A percentile compares a stretch with the other conserved stretches of the same genome.
These are phyloP conservation scores for Stegodyphus mimosarum DNA, from an alignment of 1,140 invertebrate genomes.

Conservation along the genomic window DNA sequence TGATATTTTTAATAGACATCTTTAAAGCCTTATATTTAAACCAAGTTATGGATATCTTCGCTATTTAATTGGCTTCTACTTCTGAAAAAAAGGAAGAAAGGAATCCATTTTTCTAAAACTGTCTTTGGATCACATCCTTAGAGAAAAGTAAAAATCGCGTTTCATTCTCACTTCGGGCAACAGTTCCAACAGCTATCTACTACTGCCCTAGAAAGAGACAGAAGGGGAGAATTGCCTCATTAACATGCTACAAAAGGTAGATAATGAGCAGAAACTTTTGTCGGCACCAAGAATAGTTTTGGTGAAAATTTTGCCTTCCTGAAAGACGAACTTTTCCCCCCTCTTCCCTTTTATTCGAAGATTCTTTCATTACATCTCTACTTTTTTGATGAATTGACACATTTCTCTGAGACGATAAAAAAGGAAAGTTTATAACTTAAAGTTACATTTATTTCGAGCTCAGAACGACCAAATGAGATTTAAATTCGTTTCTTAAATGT, in stretches of 20 bases:
- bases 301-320: conserved; percentile 21
- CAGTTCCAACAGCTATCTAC: background rate
- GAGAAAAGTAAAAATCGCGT: background rate
- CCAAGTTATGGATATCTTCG: background rate
- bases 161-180: conserved; percentile 2
- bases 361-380: background rate
- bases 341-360: conserved; percentile 11
- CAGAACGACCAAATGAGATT: background rate
- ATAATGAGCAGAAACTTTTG: conserved; percentile 49
- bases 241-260: conserved; percentile 50
- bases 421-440: background rate
- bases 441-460: background rate
- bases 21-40: too few species aligned
- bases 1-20: too few species aligned
- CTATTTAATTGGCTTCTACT: conserved; percentile 7
- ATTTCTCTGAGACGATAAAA: background rate
- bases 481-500: background rate
- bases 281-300: conserved; percentile 7
- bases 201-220: background rate
- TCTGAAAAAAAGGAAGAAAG: conserved; percentile 8
- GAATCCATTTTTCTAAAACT: background rate
- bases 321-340: conserved; percentile 27
- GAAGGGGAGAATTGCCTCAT: conserved; percentile 34
- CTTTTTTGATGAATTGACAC: conserved; percentile 34
- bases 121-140: background rate